These are phyloP conservation scores for Leucophora obtusa DNA, from an alignment of 2,888 invertebrate genomes.

Conservation along the genomic window DNA sequence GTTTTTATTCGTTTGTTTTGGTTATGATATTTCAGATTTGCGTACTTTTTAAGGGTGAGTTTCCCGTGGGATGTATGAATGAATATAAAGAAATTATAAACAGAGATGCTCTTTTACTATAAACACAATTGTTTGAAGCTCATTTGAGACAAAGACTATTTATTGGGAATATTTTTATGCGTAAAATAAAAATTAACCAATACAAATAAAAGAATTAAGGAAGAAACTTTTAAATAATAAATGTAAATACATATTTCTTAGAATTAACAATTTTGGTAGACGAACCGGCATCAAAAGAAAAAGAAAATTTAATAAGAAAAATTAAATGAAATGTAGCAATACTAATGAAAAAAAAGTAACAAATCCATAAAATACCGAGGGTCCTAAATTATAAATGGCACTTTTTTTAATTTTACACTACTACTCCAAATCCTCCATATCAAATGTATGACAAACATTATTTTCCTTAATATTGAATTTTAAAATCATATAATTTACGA, in stretches of 20 bases:
- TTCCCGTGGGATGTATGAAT: slow-evolving; percentile 56
- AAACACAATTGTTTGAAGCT: neutral
- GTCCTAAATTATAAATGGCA: too few relatives aligned
- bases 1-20: slow-evolving; percentile 63
- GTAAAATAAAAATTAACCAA: neutral
- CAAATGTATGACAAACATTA: too few relatives aligned
- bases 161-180: neutral
- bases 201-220: neutral
- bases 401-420: too few relatives aligned
- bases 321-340: too few relatives aligned
- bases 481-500: too few relatives aligned
- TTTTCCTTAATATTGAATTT: too few relatives aligned
- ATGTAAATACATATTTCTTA: slow-evolving; percentile 6
- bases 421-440: too few relatives aligned
- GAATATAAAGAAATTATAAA: slow-evolving; percentile 46
- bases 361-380: too few relatives aligned
- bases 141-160: neutral
- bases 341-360: too few relatives aligned
- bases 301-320: too few relatives aligned
- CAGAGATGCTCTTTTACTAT: slow-evolving; percentile 52
- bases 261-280: neutral
- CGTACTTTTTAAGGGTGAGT: slow-evolving; percentile 34
- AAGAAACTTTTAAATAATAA: neutral
- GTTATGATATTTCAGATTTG: slow-evolving; percentile 28
- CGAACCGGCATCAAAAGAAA: neutral